A percentile compares a stretch with the other conserved stretches of the same genome.
Conservation (phyloP, 2,888 invertebrate species). For the Amphimallon solstitiale region DNA sequence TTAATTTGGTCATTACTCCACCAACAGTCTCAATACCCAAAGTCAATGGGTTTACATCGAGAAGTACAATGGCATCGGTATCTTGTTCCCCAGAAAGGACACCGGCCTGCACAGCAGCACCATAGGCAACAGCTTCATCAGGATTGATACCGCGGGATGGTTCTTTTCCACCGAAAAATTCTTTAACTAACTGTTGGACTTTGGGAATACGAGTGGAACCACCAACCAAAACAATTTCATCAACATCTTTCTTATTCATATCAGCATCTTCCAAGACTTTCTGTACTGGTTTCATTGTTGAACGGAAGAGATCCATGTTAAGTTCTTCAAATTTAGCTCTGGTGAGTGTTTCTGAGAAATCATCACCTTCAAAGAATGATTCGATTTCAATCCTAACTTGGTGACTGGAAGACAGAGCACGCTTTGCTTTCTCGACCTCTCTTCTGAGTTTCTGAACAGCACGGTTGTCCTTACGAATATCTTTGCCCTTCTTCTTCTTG, state of each 20-base stretch:
- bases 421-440: slow-evolving; percentile 97
- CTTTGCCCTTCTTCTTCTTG: slow-evolving; percentile 99
- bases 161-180: slow-evolving; percentile 98
- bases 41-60: slow-evolving; percentile 98
- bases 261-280: slow-evolving; percentile 99
- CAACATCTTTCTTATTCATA: slow-evolving; percentile 97
- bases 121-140: slow-evolving; percentile 98
- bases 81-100: slow-evolving; percentile 98
- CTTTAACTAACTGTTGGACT: slow-evolving; percentile 91
- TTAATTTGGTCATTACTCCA: slow-evolving; percentile 99
- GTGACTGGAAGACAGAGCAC: slow-evolving; percentile 93
- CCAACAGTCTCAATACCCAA: slow-evolving; percentile 99
- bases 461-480: slow-evolving; percentile 92
- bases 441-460: slow-evolving; percentile 96
- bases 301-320: slow-evolving; percentile 92
- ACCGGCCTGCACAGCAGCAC: slow-evolving; percentile 98
- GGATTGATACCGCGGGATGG: slow-evolving; percentile 98
- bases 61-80: slow-evolving; percentile 93
- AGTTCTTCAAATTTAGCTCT: slow-evolving; percentile 98
- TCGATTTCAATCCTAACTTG: slow-evolving; percentile 99
- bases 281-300: slow-evolving; percentile 94
- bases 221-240: slow-evolving; percentile 98
- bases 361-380: slow-evolving; percentile 97
- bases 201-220: slow-evolving; percentile 99
- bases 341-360: slow-evolving; percentile 95